phyloP scores from a whole-genome alignment of 2,888 invertebrate genomes.

The Tribolium freemani region DNA sequence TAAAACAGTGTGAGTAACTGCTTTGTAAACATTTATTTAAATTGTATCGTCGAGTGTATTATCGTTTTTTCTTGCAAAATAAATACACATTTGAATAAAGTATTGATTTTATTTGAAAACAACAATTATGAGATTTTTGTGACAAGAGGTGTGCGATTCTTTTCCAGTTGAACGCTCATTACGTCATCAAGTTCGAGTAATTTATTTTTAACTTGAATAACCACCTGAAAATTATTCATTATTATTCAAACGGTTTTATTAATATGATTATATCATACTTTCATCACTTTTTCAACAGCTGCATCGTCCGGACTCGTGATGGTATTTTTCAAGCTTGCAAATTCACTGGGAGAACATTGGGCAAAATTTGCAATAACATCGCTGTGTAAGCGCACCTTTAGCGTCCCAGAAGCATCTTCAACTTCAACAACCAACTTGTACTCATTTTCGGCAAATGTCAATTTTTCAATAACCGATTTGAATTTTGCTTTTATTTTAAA shows the following conservation, averaged over 20 bases:
- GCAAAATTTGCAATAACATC: conserved; percentile 71
- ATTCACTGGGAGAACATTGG: conserved; percentile 67
- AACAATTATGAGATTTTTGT: conserved; percentile 48
- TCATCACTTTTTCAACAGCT: conserved; percentile 51
- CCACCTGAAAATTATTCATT: conserved; percentile 51
- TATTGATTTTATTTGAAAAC: not conserved
- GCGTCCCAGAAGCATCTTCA: conserved; percentile 71
- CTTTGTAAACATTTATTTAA: conserved; percentile 33
- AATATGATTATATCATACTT: conserved; percentile 45
- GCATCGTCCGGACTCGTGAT: conserved; percentile 49
- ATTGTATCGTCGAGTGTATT: conserved; percentile 45
- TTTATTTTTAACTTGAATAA: conserved; percentile 56
- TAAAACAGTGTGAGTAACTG: conserved; percentile 14
- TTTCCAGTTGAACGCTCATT: conserved; percentile 58
- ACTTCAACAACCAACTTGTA: conserved; percentile 74
- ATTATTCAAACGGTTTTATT: not conserved
- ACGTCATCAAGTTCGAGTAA: conserved; percentile 56
- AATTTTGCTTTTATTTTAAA: conserved; percentile 74
- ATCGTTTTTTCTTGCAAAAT: conserved; percentile 43
- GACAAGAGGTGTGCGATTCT: conserved; percentile 54
- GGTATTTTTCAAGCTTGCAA: conserved; percentile 49
- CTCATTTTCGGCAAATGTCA: conserved; percentile 70
- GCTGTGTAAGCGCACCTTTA: conserved; percentile 73
- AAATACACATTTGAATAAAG: conserved; percentile 15
- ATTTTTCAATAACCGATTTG: conserved; percentile 70